Evolutionary conservation across 2,113 vertebrate genomes (phyloP).

Genomic region (Caracal caracal): DNA sequence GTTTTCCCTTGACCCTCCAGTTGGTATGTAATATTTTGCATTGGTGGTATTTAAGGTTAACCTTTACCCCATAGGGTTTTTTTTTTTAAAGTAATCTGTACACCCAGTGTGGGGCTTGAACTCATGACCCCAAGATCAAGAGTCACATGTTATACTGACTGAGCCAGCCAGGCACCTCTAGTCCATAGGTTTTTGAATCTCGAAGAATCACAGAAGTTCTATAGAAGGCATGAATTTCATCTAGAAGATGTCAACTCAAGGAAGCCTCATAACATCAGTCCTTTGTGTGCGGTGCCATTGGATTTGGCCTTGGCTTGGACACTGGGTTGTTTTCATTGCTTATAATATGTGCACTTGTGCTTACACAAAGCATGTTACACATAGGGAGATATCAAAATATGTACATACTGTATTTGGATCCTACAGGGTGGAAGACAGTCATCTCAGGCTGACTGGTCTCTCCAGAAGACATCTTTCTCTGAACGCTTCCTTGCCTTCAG

Average conservation of each 20-base stretch:
- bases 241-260: neutral
- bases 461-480: neutral
- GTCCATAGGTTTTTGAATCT: neutral
- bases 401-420: neutral
- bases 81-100: neutral
- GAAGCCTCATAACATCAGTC: neutral
- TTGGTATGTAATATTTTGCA: neutral
- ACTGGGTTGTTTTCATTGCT: conserved; percentile 10
- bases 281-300: neutral
- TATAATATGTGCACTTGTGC: neutral
- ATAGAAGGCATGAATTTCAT: neutral
- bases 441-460: neutral
- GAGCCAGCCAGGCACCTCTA: neutral
- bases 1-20: neutral
- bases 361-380: neutral
- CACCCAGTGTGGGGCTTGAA: neutral
- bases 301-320: neutral
- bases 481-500: neutral
- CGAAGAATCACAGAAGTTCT: neutral
- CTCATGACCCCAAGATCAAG: neutral
- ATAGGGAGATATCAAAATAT: neutral
- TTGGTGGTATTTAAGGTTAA: conserved; percentile 2
- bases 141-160: neutral
- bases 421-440: neutral
- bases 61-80: neutral